Conservation (phyloP, 2,888 invertebrate species). For the Neocrepidodera transversa region DNA sequence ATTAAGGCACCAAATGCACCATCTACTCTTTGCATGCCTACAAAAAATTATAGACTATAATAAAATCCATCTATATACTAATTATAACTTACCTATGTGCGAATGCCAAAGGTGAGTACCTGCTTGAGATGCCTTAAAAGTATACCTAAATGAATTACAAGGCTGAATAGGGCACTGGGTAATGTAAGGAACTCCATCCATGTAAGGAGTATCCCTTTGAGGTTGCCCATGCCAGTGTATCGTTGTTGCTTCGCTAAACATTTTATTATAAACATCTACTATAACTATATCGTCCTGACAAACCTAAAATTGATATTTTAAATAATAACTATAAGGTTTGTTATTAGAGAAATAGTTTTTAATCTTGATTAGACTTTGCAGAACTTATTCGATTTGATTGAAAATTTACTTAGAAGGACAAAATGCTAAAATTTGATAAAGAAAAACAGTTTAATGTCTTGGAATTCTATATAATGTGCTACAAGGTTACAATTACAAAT, state of each 20-base stretch:
- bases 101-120: constrained; percentile 91
- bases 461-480: too few species aligned
- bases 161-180: constrained; percentile 86
- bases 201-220: constrained; percentile 78
- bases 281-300: constrained; percentile 84
- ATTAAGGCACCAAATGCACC: constrained; percentile 83
- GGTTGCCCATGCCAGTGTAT: constrained; percentile 95
- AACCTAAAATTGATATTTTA: constrained; percentile 72
- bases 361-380: too few species aligned
- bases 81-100: constrained; percentile 64
- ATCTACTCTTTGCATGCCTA: constrained; percentile 87
- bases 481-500: too few species aligned
- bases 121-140: constrained; percentile 73
- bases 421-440: too few species aligned
- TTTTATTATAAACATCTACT: constrained; percentile 81
- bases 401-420: too few species aligned
- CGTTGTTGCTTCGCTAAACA: constrained; percentile 81
- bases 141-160: constrained; percentile 77
- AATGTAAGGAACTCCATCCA: constrained; percentile 88
- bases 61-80: too few species aligned
- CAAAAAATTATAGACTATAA: constrained; percentile 56
- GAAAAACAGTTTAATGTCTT: too few species aligned
- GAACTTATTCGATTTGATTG: too few species aligned
- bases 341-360: too few species aligned
- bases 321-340: too few species aligned